Conservation (phyloP, 64 coral and sea anemone species). For the Cladopsammia gracilis region DNA sequence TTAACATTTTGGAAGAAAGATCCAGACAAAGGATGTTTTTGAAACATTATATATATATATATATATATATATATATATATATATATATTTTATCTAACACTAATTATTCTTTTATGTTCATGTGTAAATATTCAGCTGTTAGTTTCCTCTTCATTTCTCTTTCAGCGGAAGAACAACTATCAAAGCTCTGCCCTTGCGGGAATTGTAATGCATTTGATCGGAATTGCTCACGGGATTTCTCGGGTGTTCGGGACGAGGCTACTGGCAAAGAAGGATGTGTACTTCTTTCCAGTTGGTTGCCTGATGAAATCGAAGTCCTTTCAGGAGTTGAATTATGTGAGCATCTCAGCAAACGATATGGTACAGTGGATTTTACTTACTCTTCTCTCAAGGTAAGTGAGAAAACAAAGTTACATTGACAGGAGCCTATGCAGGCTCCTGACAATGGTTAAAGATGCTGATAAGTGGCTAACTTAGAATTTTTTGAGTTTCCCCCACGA, state of each 20-base stretch:
- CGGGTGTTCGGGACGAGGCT: background rate
- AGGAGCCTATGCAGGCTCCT: too few relatives aligned
- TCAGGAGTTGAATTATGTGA: background rate
- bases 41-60: too few relatives aligned
- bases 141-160: background rate
- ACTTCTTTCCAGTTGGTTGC: slow-evolving; percentile 15
- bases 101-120: too few relatives aligned
- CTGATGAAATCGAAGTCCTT: slow-evolving; percentile 2
- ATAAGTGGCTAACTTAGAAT: too few relatives aligned
- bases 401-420: background rate
- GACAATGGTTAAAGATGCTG: too few relatives aligned
- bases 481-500: too few relatives aligned
- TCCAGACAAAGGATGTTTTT: too few relatives aligned
- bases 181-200: slow-evolving; percentile 56
- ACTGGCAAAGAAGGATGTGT: background rate
- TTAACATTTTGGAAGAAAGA: too few relatives aligned
- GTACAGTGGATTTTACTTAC: slow-evolving; percentile 5
- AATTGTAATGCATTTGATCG: slow-evolving; percentile 44
- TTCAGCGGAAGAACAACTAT: slow-evolving; percentile 56
- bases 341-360: background rate
- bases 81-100: too few relatives aligned
- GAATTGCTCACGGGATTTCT: background rate
- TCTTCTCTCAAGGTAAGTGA: slow-evolving; percentile 5
- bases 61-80: too few relatives aligned
- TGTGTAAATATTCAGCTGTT: too few relatives aligned